Percentiles rank a stretch among this genome's conserved stretches.
Evolutionary conservation across 2,113 vertebrate species (phyloP).

Genomic region (Salvator merianae): DNA sequence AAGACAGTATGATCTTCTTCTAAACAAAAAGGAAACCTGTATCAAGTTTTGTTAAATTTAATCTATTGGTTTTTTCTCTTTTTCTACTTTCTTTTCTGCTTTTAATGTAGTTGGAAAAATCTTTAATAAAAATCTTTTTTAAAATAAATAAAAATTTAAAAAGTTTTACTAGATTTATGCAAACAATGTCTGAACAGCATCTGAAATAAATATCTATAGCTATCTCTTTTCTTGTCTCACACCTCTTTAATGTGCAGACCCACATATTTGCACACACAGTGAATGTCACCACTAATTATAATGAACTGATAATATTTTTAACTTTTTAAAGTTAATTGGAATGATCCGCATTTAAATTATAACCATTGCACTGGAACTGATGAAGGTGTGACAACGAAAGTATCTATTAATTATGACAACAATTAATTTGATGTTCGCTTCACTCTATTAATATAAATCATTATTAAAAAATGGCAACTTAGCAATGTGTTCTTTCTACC

Average conservation of each 20-base stretch:
- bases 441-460: slow-evolving; percentile 2
- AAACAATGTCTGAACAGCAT: too few species aligned
- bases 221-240: not conserved
- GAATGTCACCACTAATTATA: not conserved
- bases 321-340: slow-evolving; percentile 10
- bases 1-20: too few species aligned
- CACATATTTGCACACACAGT: not conserved
- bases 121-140: too few species aligned
- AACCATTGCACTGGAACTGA: slow-evolving; percentile 5
- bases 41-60: too few species aligned
- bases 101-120: too few species aligned
- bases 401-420: slow-evolving; percentile 15
- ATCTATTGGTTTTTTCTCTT: too few species aligned
- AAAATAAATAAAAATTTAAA: too few species aligned
- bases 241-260: not conserved
- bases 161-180: too few species aligned
- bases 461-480: not conserved
- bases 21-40: too few species aligned
- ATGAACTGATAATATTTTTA: not conserved
- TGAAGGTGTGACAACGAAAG: slow-evolving; percentile 13
- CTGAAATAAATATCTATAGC: too few species aligned
- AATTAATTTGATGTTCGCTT: slow-evolving; percentile 9
- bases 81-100: too few species aligned
- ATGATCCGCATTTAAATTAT: slow-evolving; percentile 13
- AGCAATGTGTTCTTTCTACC: not conserved